These are phyloP conservation scores for Venustaconcha ellipsiformis DNA, from an alignment of 1,140 invertebrate genomes.

Conservation along the genomic window DNA sequence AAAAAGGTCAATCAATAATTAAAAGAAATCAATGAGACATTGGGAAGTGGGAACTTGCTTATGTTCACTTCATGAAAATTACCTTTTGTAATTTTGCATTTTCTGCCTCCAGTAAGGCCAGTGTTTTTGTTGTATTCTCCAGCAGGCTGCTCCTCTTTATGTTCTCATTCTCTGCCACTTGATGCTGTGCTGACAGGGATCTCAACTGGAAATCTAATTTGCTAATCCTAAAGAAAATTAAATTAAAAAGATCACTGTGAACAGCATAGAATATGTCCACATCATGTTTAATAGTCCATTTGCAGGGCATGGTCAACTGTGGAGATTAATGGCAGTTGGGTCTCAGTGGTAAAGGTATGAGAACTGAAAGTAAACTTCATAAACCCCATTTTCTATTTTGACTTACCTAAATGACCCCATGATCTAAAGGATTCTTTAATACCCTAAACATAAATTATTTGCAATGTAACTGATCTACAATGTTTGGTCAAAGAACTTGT, in stretches of 20 bases:
- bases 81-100: constrained; percentile 58
- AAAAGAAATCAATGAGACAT: too few relatives aligned
- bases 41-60: too few relatives aligned
- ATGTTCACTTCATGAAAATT: neutral
- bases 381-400: neutral
- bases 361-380: neutral
- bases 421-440: too few relatives aligned
- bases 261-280: neutral
- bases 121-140: constrained; percentile 52
- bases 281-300: neutral
- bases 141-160: constrained; percentile 49
- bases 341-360: neutral
- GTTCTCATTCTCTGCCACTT: constrained; percentile 52
- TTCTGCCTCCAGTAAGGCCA: constrained; percentile 57
- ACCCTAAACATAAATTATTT: neutral
- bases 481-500: too few relatives aligned
- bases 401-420: neutral
- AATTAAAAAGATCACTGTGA: neutral
- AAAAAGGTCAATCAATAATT: too few relatives aligned
- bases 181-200: constrained; percentile 57
- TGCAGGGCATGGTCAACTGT: too few relatives aligned
- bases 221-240: constrained; percentile 47
- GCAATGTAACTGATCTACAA: too few relatives aligned
- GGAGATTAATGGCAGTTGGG: too few relatives aligned
- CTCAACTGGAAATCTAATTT: constrained; percentile 54